Base-by-base conservation (phyloP, 2,797 vertebrate species). In the Melanotaenia parkinsoni region DNA sequence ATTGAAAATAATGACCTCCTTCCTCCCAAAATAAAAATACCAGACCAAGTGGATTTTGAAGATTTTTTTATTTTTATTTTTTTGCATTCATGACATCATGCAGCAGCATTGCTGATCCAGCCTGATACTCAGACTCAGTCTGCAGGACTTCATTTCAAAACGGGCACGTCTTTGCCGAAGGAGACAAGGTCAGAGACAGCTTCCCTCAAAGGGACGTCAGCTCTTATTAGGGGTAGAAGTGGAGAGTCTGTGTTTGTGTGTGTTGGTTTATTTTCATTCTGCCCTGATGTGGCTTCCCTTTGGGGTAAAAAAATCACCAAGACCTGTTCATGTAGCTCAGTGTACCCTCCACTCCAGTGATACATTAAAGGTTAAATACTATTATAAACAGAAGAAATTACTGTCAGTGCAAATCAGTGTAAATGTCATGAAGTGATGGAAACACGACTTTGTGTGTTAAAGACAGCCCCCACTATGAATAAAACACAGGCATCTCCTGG, bases 131-230 rank as follows among this genome's bases (percentile, higher is more conserved):
- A 18, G 35, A 63, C 43, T 63, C 40, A 67, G 43, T 54, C 57
- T 58, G 28, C 8, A 16, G 37, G 16, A 37, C 58, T 67, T 67
- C 26, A 61, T 32, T 47, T 53, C 4, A 47, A 62, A 72, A 69
- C 67, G 43, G 54, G 56, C 68, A 64, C 24, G 64, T 16, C 50
- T 81, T 71, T 73, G 50, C 57, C 2, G n/a, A 72, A 38, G n/a
- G 40, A 63, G 54, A 78, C 75, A 74, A 79, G 74, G 82, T 79
- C 70, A 76, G 28, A 73, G 61, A 64, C 37, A 53, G 10, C 60
- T 30, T 73, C 5, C 32, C 77, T 61, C 54, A 60, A 58, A 65
- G 64, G 4, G 67, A 77, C 4, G 66, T 81, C 82, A 81, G 76
- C 33, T 80, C 50, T 62, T 59, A 77, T 81, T 72, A 81, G 51